These are phyloP conservation scores for Carcina quercana DNA, from an alignment of 2,888 invertebrate genomes.

Conservation along the genomic window DNA sequence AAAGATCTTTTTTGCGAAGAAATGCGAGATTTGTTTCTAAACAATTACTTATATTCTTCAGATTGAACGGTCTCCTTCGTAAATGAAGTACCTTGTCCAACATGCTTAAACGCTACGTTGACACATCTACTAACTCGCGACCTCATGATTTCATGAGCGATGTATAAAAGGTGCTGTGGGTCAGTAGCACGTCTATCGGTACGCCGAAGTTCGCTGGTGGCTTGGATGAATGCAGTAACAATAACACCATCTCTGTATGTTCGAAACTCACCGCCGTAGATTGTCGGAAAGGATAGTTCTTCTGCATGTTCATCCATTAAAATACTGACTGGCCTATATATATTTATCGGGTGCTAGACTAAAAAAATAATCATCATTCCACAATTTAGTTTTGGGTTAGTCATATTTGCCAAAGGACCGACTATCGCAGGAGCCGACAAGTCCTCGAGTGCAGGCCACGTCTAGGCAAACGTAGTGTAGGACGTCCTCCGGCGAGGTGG, in stretches of 20 bases:
- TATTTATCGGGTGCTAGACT: constrained; percentile 15
- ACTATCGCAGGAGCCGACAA: no score
- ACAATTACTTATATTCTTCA: constrained; percentile 28
- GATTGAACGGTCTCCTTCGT: constrained; percentile 27
- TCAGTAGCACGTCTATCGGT: constrained; percentile 28
- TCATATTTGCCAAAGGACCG: no score
- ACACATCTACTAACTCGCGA: constrained; percentile 16
- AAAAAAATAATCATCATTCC: constrained; percentile 18
- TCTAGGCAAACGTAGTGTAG: no score
- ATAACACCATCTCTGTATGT: constrained; percentile 21
- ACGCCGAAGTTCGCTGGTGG: constrained; percentile 26
- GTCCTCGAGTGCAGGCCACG: no score
- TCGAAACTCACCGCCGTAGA: constrained; percentile 29
- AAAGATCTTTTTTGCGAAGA: constrained; percentile 37
- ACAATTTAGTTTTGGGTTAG: no score
- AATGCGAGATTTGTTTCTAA: constrained; percentile 35
- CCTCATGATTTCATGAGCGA: constrained; percentile 24
- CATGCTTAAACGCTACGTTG: constrained; percentile 20
- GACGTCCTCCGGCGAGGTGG: no score
- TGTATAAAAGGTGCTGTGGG: constrained; percentile 27
- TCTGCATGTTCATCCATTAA: constrained; percentile 34
- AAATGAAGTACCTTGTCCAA: constrained; percentile 24
- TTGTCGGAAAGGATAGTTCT: constrained; percentile 37
- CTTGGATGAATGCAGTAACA: constrained; percentile 22
- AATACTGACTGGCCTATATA: constrained; percentile 20